These are phyloP conservation scores for Scleropages formosus DNA, from an alignment of 2,797 vertebrate genomes.

Conservation along the genomic window DNA sequence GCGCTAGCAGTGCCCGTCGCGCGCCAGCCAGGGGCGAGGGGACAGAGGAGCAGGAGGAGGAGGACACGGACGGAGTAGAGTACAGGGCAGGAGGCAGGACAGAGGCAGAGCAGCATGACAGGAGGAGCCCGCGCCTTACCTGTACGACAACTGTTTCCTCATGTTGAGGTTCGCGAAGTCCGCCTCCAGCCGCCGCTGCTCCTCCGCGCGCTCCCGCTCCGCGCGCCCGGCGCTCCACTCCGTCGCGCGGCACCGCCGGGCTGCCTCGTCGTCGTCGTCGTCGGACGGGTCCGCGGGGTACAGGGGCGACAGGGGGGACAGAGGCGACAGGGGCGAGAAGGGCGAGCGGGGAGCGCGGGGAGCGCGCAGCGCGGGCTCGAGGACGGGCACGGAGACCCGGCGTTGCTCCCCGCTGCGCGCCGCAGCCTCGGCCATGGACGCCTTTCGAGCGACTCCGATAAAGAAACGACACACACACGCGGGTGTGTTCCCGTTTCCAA, in stretches of 20 bases:
- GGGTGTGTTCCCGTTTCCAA: too few species aligned
- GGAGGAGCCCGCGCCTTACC: background rate
- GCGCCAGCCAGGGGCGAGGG: too few species aligned
- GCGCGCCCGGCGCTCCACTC: background rate
- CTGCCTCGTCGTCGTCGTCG: background rate
- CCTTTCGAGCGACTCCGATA: background rate
- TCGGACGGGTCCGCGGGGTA: background rate
- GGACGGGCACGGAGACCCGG: too few species aligned
- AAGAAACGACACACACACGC: background rate
- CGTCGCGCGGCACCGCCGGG: background rate
- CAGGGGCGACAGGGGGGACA: background rate
- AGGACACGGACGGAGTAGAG: background rate
- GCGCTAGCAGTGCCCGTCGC: too few species aligned
- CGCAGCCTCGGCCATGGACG: background rate
- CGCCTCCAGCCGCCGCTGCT: slow-evolving; percentile 8
- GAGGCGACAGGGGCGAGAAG: too few species aligned
- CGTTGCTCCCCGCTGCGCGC: background rate
- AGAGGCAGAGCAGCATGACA: background rate
- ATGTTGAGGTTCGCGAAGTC: slow-evolving; percentile 6
- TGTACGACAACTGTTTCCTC: slow-evolving; percentile 25
- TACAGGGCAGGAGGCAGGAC: background rate
- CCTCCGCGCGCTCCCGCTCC: background rate
- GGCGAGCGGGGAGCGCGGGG: too few species aligned
- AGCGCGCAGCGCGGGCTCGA: too few species aligned
- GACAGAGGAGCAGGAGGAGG: too few species aligned